These are phyloP conservation scores for Neopipo cinnamomea DNA, from an alignment of 2,113 vertebrate genomes.

Conservation along the genomic window DNA sequence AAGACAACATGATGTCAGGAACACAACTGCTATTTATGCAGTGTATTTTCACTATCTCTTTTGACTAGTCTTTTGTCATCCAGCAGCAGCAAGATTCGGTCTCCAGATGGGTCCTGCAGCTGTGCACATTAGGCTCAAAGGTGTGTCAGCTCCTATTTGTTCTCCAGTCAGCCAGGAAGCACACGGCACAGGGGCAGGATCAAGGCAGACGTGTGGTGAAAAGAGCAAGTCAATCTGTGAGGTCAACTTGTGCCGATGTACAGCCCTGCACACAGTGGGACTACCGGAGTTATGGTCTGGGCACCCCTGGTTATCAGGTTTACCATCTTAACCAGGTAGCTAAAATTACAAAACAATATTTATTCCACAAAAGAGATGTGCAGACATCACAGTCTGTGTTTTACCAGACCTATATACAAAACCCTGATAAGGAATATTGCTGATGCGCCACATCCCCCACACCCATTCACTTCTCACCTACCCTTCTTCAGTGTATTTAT, in stretches of 20 bases:
- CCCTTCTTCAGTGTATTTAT: background rate
- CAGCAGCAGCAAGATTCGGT: background rate
- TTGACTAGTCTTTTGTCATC: background rate
- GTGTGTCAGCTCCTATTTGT: background rate
- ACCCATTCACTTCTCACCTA: background rate
- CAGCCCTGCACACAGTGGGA: background rate
- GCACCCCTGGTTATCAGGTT: background rate
- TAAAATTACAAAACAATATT: background rate
- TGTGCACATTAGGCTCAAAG: background rate
- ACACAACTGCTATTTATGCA: background rate
- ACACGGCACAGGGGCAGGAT: background rate
- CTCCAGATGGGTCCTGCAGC: background rate
- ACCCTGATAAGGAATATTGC: background rate
- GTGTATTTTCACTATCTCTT: background rate
- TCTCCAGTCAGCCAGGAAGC: background rate
- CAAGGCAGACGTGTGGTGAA: background rate
- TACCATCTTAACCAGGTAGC: background rate
- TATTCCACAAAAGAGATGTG: background rate
- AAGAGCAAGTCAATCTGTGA: background rate
- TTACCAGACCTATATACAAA: fast-evolving
- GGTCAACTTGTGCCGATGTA: fast-evolving
- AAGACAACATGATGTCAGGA: background rate
- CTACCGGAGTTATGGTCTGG: fast-evolving
- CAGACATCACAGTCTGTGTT: background rate
- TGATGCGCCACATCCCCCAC: background rate